Percentiles rank a stretch among this genome's conserved stretches.
phyloP scores from a whole-genome alignment of 2,113 vertebrate genomes.

The Brachionichthys hirsutus region DNA sequence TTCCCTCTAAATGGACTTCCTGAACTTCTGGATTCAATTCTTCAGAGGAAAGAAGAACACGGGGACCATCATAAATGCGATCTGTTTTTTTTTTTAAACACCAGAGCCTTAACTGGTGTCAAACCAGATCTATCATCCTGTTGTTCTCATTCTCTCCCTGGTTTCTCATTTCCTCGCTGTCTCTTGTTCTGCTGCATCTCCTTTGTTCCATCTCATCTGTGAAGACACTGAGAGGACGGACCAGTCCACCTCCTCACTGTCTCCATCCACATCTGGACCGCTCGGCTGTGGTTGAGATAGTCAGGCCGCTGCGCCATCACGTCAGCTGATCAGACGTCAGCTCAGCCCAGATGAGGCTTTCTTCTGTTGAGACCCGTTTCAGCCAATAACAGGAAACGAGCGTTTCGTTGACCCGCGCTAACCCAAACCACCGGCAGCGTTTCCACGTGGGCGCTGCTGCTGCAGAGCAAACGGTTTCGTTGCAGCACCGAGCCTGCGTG shows the following conservation, averaged over 20 bases:
- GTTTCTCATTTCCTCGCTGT: constrained; percentile 11
- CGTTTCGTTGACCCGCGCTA: neutral
- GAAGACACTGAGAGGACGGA: neutral
- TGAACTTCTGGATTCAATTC: neutral
- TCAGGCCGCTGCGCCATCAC: too few species aligned
- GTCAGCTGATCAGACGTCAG: too few species aligned
- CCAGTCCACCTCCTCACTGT: neutral
- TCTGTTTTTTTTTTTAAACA: too few species aligned
- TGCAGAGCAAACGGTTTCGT: constrained; percentile 22
- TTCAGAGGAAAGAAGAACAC: neutral
- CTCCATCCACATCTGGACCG: neutral
- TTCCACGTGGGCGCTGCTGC: constrained; percentile 10
- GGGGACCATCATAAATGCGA: too few species aligned
- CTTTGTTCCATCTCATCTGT: neutral
- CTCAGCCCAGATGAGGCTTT: neutral
- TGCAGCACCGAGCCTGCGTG: neutral
- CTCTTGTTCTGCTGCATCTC: neutral
- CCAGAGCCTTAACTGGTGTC: constrained; percentile 11
- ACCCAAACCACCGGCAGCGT: neutral
- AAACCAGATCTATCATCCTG: neutral
- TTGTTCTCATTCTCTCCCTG: constrained; percentile 27
- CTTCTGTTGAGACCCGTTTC: neutral
- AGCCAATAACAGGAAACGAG: constrained; percentile 22
- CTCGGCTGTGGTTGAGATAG: neutral
- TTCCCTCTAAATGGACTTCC: neutral